These are phyloP conservation scores for Liparis tanakae DNA, from an alignment of 2,797 vertebrate genomes.

Conservation along the genomic window DNA sequence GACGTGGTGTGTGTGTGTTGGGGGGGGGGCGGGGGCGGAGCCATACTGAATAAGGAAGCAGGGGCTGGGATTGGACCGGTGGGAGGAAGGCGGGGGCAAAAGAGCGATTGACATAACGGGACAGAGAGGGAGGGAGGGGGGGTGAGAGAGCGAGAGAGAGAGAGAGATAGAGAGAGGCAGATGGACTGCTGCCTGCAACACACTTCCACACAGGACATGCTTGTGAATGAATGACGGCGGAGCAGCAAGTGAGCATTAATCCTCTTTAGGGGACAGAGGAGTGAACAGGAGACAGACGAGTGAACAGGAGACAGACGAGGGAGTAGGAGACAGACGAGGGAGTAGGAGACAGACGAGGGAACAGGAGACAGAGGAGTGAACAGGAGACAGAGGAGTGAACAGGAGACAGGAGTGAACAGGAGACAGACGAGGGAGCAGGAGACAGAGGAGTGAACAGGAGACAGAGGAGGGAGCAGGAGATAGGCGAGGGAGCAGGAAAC, in stretches of 20 bases:
- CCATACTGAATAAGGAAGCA: conserved; percentile 69
- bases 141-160: conserved; percentile 29
- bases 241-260: conserved; percentile 43
- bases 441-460: too few species aligned
- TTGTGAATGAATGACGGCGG: conserved; percentile 26
- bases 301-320: neutral
- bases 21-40: conserved; percentile 28
- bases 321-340: too few species aligned
- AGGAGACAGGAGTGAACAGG: conserved; percentile 8
- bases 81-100: conserved; percentile 22
- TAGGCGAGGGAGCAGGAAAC: neutral
- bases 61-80: conserved; percentile 63
- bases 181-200: conserved; percentile 62
- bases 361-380: neutral
- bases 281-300: conserved; percentile 28
- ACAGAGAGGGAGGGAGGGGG: conserved; percentile 30
- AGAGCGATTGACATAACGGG: conserved; percentile 59
- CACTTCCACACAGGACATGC: conserved; percentile 42
- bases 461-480: too few species aligned
- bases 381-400: too few species aligned
- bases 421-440: conserved; percentile 22
- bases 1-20: neutral
- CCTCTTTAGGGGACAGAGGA: conserved; percentile 11
- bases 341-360: too few species aligned
- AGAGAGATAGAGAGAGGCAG: conserved; percentile 58